These are phyloP conservation scores for Globicephala melas DNA, from an alignment of 2,113 vertebrate genomes.

Conservation along the genomic window DNA sequence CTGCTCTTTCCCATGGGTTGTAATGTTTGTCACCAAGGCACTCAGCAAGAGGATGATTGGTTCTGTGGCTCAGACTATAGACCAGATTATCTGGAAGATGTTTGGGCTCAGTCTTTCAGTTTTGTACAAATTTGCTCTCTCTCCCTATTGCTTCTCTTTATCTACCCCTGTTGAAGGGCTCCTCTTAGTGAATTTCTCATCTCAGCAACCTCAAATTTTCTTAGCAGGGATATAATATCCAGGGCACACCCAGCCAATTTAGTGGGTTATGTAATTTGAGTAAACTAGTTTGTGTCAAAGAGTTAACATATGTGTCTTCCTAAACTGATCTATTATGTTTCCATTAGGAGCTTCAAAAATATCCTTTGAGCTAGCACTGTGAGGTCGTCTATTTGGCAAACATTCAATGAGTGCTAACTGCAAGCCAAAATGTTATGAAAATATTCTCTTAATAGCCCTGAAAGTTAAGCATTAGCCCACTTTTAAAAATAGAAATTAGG, in stretches of 20 bases:
- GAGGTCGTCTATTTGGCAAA: background rate
- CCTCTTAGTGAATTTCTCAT: background rate
- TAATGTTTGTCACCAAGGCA: background rate
- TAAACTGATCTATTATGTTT: background rate
- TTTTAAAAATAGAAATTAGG: background rate
- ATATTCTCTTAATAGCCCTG: background rate
- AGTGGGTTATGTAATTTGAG: background rate
- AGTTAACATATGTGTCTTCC: background rate
- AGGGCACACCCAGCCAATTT: background rate
- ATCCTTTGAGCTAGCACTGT: background rate
- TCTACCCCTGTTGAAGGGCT: background rate
- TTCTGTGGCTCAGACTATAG: background rate
- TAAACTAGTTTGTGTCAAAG: background rate
- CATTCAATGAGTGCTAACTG: background rate
- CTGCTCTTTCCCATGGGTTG: background rate
- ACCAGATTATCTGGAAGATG: background rate
- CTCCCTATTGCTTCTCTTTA: background rate
- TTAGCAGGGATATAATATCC: background rate
- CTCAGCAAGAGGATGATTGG: background rate
- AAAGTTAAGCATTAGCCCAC: background rate
- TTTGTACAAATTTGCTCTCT: background rate
- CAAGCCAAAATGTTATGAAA: background rate
- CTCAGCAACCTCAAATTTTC: background rate
- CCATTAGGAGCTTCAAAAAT: background rate
- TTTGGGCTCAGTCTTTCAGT: background rate